Evolutionary conservation across 2,888 invertebrate species (phyloP).

Genomic region (Nasonovia ribisnigri): DNA sequence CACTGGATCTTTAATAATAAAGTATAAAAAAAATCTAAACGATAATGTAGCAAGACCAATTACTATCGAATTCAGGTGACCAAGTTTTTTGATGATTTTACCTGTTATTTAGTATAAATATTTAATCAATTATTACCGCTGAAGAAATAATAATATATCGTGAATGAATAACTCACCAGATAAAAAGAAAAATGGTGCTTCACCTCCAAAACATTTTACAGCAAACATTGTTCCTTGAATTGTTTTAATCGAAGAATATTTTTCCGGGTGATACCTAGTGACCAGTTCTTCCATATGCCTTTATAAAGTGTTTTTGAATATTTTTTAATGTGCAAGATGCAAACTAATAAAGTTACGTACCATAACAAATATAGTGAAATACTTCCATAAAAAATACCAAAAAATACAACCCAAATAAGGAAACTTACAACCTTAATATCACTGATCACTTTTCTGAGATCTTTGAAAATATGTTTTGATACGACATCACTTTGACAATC

Average conservation of each 20-base stretch:
- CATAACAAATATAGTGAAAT: slow-evolving; percentile 7
- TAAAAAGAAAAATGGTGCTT: slow-evolving; percentile 35
- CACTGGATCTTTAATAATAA: slow-evolving; percentile 84
- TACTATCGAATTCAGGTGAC: slow-evolving; percentile 86
- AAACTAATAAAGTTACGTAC: slow-evolving; percentile 1
- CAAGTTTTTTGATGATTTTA: slow-evolving; percentile 81
- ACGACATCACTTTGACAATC: slow-evolving; percentile 2
- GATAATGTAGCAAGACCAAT: slow-evolving; percentile 85
- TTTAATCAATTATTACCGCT: neutral
- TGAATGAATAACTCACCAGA: neutral
- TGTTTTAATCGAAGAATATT: slow-evolving; percentile 76
- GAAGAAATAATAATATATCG: neutral
- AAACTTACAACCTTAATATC: neutral
- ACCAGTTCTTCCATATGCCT: slow-evolving; percentile 78
- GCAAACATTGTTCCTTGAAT: slow-evolving; percentile 82
- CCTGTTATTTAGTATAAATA: slow-evolving; percentile 71
- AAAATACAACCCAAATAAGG: neutral
- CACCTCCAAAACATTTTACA: slow-evolving; percentile 79
- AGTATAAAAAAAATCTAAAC: slow-evolving; percentile 85
- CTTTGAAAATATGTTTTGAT: slow-evolving; percentile 5
- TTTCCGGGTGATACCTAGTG: slow-evolving; percentile 69
- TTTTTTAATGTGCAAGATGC: neutral
- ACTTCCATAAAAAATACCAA: slow-evolving; percentile 17
- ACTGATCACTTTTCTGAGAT: neutral
- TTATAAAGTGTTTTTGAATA: slow-evolving; percentile 20